Evolutionary conservation across 2,797 vertebrate genomes (phyloP), one percentile per base, ranked within the genome.

Genomic region (Lutjanus campechanus): DNA sequence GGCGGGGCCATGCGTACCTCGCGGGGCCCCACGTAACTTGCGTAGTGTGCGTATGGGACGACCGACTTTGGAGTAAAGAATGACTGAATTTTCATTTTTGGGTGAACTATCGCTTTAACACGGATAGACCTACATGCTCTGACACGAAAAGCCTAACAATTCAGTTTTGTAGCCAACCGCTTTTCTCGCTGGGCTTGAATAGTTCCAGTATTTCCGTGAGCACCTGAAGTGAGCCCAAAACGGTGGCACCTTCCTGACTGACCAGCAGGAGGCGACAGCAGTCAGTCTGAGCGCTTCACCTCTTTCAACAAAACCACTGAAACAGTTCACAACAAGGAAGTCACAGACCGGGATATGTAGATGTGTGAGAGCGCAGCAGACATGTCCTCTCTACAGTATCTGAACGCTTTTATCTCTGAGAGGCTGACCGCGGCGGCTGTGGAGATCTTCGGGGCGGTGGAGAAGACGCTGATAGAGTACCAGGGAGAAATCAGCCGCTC

Each of bases 381-480:
- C n/a, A 66, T 79, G 69, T 15, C 20, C 10, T 36, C 40, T 17
- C 40, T 72, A 2, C 47, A 20, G 10, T 1, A 11, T 22, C 69
- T 72, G 0, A 72, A 60, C 54, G 7, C 54, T 0, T 72, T 81
- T 1, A 68, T 71, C 4, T 60, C 15, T 13, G 65, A 83, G 61
- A 15, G 22, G 50, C 55, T 83, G 49, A n/a, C 66, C 0, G 61
- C 76, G 19, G 81, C 43, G 15, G 81, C 81, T 0, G 71, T 46
- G 55, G 81, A 83, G 54, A 83, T 83, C 22, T 74, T 66, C 15
- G 61, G 71, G 29, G 55, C 43, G 13, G 76, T 83, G 70, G 70
- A 83, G 81, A 70, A 83, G 61, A 78, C 61, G 17, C 2, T 74
- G 50, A 44, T 0, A 3, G 71, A 71, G 11, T 70, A 71, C 11